Conservation (phyloP, 2,888 invertebrate species). For the Ischnura elegans region DNA sequence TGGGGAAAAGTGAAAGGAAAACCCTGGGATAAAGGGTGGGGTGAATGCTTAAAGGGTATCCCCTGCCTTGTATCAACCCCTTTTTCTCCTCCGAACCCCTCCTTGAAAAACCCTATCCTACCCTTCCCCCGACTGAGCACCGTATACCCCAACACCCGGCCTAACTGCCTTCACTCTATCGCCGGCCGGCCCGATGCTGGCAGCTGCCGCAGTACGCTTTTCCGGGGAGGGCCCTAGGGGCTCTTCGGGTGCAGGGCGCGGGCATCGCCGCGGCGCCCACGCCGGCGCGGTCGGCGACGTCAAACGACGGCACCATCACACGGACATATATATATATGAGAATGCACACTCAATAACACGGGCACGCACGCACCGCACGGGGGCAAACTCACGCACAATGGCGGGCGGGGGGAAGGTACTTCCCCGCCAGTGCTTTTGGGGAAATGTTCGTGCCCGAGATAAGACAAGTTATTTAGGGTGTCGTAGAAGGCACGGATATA, state of each 20-base stretch:
- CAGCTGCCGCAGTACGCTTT: background rate
- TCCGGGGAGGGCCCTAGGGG: background rate
- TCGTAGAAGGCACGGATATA: background rate
- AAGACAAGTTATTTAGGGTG: background rate
- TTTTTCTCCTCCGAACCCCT: background rate
- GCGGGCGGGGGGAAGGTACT: background rate
- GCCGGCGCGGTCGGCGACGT: background rate
- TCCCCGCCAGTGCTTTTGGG: background rate
- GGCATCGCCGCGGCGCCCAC: background rate
- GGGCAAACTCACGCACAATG: background rate
- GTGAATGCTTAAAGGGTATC: background rate
- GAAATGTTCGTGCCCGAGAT: background rate
- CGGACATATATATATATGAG: background rate
- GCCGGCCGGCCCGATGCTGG: background rate
- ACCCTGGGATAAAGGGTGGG: background rate
- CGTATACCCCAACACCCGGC: background rate
- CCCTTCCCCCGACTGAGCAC: background rate
- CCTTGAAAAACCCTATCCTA: background rate
- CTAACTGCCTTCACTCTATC: conserved; percentile 34
- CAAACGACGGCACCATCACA: background rate
- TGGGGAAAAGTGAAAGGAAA: conserved; percentile 23
- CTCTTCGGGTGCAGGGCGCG: background rate
- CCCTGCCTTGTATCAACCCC: background rate
- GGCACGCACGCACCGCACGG: background rate
- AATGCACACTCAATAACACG: background rate